phyloP scores from a whole-genome alignment of 2,113 vertebrate genomes.

The Bubo blakistoni region DNA sequence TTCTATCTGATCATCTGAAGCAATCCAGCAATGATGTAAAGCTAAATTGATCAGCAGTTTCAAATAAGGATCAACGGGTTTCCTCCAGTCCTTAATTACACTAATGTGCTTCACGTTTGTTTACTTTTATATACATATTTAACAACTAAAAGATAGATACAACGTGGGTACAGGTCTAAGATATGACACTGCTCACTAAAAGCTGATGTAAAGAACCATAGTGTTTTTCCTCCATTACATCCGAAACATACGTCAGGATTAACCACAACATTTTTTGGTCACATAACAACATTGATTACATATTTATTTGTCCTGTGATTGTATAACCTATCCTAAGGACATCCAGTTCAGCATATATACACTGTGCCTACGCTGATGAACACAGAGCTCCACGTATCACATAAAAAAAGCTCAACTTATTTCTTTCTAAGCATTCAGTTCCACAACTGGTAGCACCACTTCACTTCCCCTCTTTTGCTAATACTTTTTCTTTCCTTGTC shows the following conservation, averaged over 20 bases:
- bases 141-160: conserved; percentile 35
- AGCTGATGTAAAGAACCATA: conserved; percentile 24
- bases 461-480: neutral
- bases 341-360: neutral
- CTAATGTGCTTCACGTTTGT: conserved; percentile 27
- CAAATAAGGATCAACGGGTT: conserved; percentile 32
- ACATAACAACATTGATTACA: conserved; percentile 1
- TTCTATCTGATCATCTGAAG: conserved; percentile 53
- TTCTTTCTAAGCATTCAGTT: neutral
- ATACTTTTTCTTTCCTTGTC: neutral
- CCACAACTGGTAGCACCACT: neutral
- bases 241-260: conserved; percentile 39
- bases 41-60: conserved; percentile 53
- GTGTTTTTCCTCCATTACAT: conserved; percentile 26
- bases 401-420: neutral
- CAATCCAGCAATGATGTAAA: conserved; percentile 20
- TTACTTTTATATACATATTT: conserved; percentile 1
- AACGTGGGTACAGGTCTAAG: neutral
- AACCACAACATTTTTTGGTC: conserved; percentile 4
- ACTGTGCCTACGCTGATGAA: neutral
- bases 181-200: neutral
- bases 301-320: conserved; percentile 14
- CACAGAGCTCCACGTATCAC: neutral
- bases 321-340: neutral
- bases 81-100: conserved; percentile 48